These are phyloP conservation scores for Hippocampus mohnikei DNA, from an alignment of 2,113 vertebrate species.

Conservation along the genomic window DNA sequence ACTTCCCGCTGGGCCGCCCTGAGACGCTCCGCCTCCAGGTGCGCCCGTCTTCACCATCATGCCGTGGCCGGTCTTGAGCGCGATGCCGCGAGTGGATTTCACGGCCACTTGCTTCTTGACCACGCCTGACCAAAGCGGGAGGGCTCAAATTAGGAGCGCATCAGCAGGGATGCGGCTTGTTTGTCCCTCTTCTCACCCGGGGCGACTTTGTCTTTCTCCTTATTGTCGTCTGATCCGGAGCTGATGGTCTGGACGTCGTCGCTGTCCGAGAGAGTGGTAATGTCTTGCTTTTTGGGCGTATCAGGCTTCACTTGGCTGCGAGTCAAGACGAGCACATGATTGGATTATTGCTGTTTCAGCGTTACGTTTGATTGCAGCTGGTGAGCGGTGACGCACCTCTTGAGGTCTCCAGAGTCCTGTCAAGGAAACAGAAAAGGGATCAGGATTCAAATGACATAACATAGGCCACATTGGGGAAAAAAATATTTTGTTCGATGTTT, in stretches of 20 bases:
- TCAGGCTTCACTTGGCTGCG: conserved; percentile 55
- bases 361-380: not conserved
- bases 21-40: conserved; percentile 38
- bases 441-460: no score
- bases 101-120: conserved; percentile 92
- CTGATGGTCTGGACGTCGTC: conserved; percentile 98
- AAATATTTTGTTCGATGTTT: no score
- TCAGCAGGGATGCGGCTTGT: no score
- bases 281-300: conserved; percentile 73
- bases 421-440: conserved; percentile 14
- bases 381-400: conserved; percentile 50
- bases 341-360: not conserved
- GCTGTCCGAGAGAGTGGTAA: conserved; percentile 90
- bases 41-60: conserved; percentile 84
- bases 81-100: conserved; percentile 92
- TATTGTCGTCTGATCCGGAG: conserved; percentile 87
- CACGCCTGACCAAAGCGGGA: conserved; percentile 60
- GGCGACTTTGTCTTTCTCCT: conserved; percentile 75
- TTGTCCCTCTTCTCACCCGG: conserved; percentile 27
- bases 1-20: conserved; percentile 45
- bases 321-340: conserved; percentile 28
- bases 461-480: no score
- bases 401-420: conserved; percentile 76
- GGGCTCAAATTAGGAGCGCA: not conserved
- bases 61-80: conserved; percentile 87